Evolutionary conservation across 2,797 vertebrate species (phyloP), one percentile per base, ranked within the genome.

Genomic region (Brachymystax lenok): DNA sequence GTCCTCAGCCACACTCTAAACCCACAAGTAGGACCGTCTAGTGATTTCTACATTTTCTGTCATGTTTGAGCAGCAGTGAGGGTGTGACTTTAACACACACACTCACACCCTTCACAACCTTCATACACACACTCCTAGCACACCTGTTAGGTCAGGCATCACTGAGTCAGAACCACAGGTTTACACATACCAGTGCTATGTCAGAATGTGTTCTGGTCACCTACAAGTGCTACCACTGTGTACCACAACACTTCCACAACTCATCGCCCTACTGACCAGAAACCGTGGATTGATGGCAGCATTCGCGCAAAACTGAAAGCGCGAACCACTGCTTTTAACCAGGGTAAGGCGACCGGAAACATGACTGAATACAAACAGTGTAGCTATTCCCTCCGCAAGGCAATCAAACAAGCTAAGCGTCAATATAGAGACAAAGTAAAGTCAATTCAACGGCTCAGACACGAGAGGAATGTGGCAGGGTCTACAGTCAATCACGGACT

Each of bases 11-110:
- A n/a, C 69, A 27, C 24, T 56, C 27, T 13, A 27, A 7, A 28
- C 69, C 21, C 14, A 54, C 46, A 33, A 67, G 68, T 17, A 80
- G 56, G 17, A 74, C 77, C 19, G 80, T 84, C 71, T 77, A 69
- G n/a, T 24, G 59, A 63, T 63, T 46, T 12, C 59, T 63, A 24
- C 12, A 24, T 10, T 68, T 69, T 19, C 19, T 76, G 68, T 86
- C 77, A 30, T 30, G 19, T 72, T 51, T 28, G 51, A 50, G 63
- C 77, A 1, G 69, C 70, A 74, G 69, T 71, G 66, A 14, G 52
- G 82, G 86, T 77, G 72, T 84, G 76, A 79, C 82, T 24, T 5
- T 8, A 21, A 74, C 64, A 66, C 52, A 14, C 40, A 67, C n/a
- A 33, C 17, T 27, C 28, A 50, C 61, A 54, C 70, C 5, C 46